Conservation (phyloP, 1,140 invertebrate species). For the Drosophila athabasca region DNA sequence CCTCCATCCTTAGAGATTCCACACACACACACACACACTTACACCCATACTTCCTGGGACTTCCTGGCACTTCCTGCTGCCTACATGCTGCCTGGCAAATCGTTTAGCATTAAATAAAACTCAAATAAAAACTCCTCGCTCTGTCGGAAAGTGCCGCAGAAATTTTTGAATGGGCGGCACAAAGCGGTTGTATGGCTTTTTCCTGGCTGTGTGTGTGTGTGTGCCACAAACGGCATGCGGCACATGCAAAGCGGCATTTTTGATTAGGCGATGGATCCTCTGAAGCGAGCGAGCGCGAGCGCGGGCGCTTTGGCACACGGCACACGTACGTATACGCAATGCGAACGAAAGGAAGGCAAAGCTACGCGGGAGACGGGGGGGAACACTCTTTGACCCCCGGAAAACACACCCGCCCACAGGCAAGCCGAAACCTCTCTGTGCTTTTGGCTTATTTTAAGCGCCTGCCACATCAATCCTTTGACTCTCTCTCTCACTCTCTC, state of each 20-base stretch:
- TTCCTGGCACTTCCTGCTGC: not conserved
- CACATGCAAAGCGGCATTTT: constrained; percentile 72
- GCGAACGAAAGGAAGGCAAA: constrained; percentile 30
- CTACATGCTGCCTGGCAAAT: constrained; percentile 23
- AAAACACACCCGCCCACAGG: too few relatives aligned
- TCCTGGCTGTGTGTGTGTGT: too few relatives aligned
- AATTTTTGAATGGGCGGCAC: constrained; percentile 47
- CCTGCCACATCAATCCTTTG: constrained; percentile 74
- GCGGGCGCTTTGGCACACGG: constrained; percentile 53
- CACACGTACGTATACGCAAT: constrained; percentile 66
- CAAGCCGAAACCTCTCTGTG: too few relatives aligned
- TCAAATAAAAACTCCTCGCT: constrained; percentile 53
- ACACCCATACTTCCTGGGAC: too few relatives aligned
- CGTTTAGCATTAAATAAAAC: constrained; percentile 65
- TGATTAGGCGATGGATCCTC: constrained; percentile 69
- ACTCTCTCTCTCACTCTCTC: constrained; percentile 27
- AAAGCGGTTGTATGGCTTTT: constrained; percentile 48
- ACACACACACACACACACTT: too few relatives aligned
- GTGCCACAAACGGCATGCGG: constrained; percentile 54
- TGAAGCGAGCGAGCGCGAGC: constrained; percentile 46
- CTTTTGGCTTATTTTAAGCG: constrained; percentile 59
- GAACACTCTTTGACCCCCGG: not conserved
- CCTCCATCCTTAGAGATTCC: too few relatives aligned
- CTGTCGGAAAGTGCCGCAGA: constrained; percentile 39
- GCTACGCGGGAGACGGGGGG: not conserved